These are phyloP conservation scores for Melanchra persicariae DNA, from an alignment of 2,888 invertebrate species.

Conservation along the genomic window DNA sequence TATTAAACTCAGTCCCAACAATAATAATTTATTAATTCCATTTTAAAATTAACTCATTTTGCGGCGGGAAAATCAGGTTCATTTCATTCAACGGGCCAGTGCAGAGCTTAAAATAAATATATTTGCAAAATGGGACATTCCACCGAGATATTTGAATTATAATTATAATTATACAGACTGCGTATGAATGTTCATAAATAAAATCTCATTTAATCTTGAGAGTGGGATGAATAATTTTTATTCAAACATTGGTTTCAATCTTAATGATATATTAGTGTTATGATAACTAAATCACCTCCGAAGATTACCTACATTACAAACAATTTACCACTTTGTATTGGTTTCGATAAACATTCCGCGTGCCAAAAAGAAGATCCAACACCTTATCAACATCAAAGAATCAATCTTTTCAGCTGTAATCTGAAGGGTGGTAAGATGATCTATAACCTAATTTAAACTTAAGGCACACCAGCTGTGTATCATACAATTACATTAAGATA, in stretches of 20 bases:
- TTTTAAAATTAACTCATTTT: constrained; percentile 40
- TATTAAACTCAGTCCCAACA: neutral
- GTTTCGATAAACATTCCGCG: neutral
- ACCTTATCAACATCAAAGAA: neutral
- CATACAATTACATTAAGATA: neutral
- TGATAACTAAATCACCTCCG: neutral
- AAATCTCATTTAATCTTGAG: constrained; percentile 24
- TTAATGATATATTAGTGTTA: neutral
- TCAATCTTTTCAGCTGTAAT: neutral
- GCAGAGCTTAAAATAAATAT: constrained; percentile 41
- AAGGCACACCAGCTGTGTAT: neutral
- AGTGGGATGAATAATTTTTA: neutral
- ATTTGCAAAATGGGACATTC: constrained; percentile 28
- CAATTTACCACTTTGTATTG: neutral
- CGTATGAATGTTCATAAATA: constrained; percentile 21
- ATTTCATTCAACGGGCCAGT: constrained; percentile 2
- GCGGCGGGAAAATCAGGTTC: constrained; percentile 33
- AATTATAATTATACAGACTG: constrained; percentile 10
- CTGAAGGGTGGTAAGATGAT: neutral
- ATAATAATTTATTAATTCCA: neutral
- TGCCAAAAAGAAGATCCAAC: neutral
- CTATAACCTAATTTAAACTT: neutral
- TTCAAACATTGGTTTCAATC: constrained; percentile 6
- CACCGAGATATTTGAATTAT: constrained; percentile 18
- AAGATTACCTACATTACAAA: neutral